phyloP scores from a whole-genome alignment of 2,888 invertebrate genomes.

The Acanthosepion esculentum region DNA sequence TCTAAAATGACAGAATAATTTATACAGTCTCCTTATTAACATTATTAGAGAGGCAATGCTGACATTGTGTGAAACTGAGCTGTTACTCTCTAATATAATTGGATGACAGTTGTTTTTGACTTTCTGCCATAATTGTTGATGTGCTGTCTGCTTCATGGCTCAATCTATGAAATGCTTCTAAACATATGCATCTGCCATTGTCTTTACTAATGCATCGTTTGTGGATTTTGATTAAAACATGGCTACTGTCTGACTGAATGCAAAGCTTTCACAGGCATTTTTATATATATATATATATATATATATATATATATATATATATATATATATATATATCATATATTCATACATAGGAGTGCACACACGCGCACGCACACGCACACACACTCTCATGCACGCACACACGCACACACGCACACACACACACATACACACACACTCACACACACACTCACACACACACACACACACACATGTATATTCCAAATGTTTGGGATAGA shows the following conservation, averaged over 20 bases:
- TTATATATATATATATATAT: too few relatives aligned
- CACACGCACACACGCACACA: too few relatives aligned
- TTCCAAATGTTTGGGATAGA: background rate
- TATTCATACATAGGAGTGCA: background rate
- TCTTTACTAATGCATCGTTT: background rate
- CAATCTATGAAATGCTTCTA: background rate
- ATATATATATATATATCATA: background rate
- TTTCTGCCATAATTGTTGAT: background rate
- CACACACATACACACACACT: constrained; percentile 36
- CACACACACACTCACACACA: constrained; percentile 38
- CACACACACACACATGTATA: constrained; percentile 34
- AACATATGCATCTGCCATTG: background rate
- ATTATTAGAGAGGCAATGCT: background rate
- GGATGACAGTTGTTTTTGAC: background rate
- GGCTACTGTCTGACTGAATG: background rate
- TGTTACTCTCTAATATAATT: background rate
- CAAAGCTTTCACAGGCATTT: background rate
- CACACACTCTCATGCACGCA: too few relatives aligned
- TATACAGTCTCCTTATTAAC: background rate
- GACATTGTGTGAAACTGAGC: background rate
- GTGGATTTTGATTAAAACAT: background rate
- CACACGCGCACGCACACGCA: background rate
- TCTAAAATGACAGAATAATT: too few relatives aligned
- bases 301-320: background rate
- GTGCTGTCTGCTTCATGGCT: background rate